Percentiles rank a stretch among this genome's conserved stretches.
These are phyloP conservation scores for Ditula angustiorana DNA, from an alignment of 2,888 invertebrate genomes.

Conservation along the genomic window DNA sequence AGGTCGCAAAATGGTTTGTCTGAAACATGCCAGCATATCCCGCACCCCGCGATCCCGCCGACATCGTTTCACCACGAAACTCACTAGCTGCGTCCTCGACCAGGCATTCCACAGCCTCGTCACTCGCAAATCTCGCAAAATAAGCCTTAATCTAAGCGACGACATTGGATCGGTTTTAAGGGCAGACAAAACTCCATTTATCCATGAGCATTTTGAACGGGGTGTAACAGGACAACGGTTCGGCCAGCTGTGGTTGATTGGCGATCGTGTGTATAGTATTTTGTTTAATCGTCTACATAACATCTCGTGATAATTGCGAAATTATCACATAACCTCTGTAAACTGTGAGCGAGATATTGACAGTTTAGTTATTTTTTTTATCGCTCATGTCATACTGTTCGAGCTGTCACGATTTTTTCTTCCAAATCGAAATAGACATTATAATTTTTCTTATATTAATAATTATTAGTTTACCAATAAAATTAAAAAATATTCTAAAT, in stretches of 20 bases:
- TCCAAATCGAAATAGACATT: too few relatives aligned
- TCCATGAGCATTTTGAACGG: conserved; percentile 56
- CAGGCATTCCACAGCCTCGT: conserved; percentile 69
- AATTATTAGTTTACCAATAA: too few relatives aligned
- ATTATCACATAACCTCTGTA: conserved; percentile 59
- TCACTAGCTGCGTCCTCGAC: conserved; percentile 65
- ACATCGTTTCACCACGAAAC: conserved; percentile 67
- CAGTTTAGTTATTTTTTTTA: conserved; percentile 24
- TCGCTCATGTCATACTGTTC: not conserved
- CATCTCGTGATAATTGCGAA: conserved; percentile 68
- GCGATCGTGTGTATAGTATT: conserved; percentile 56
- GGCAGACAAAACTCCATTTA: conserved; percentile 62
- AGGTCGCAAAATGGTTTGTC: conserved; percentile 68
- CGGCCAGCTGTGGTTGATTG: conserved; percentile 50
- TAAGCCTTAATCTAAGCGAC: conserved; percentile 54
- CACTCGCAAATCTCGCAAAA: conserved; percentile 68
- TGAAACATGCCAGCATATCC: conserved; percentile 70
- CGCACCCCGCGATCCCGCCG: conserved; percentile 68
- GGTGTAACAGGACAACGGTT: conserved; percentile 51
- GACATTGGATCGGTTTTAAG: conserved; percentile 37
- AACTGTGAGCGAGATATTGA: conserved; percentile 44
- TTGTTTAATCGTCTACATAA: conserved; percentile 64
- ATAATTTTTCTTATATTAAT: too few relatives aligned
- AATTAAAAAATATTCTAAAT: too few relatives aligned
- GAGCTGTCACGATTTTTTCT: not conserved